phyloP scores from a whole-genome alignment of 2,113 vertebrate genomes.

The Tympanuchus pallidicinctus region DNA sequence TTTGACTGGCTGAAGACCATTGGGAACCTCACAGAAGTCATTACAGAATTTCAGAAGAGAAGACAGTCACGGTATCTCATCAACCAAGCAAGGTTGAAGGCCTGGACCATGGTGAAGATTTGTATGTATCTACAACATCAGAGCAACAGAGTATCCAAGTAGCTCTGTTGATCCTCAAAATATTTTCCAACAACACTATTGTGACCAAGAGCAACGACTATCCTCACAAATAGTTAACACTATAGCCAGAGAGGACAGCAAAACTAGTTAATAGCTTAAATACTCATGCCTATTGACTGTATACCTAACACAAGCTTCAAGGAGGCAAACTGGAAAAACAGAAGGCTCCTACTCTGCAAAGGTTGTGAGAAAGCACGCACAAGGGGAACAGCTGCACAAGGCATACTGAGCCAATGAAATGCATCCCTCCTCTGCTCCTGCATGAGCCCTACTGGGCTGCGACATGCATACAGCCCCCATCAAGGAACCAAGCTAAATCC shows the following conservation, averaged over 20 bases:
- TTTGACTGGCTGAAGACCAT: background rate
- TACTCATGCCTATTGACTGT: background rate
- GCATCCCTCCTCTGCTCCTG: background rate
- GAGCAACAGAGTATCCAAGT: background rate
- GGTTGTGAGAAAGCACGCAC: background rate
- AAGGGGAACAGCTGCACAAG: background rate
- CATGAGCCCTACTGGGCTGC: background rate
- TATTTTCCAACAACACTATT: background rate
- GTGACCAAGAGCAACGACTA: background rate
- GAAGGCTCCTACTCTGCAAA: background rate
- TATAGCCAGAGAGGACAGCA: background rate
- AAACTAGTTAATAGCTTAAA: background rate
- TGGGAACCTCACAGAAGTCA: background rate
- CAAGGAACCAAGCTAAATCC: background rate
- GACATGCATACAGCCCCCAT: background rate
- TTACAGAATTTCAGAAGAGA: background rate
- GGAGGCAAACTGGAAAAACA: background rate
- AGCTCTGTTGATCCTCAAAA: background rate
- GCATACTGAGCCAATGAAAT: accelerated
- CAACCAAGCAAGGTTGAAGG: background rate
- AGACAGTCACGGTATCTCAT: background rate
- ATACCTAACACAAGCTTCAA: background rate
- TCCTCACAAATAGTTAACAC: background rate
- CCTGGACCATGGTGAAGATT: background rate
- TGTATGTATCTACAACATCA: background rate